Base-by-base conservation (phyloP, 2,888 invertebrate genomes). In the Zaprionus obscuricornis region DNA sequence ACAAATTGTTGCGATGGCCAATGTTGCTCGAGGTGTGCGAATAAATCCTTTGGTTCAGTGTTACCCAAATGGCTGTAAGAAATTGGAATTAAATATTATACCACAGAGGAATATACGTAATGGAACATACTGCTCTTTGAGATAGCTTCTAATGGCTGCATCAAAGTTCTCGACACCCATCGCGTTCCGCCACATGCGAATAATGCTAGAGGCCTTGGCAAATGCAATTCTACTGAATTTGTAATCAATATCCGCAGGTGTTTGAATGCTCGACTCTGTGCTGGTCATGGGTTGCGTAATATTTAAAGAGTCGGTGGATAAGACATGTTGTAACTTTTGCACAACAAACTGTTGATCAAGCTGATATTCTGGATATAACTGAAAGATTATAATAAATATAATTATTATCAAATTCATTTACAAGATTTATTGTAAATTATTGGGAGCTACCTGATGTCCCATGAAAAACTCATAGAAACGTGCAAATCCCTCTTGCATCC, bases 271-370 rank as follows among this genome's bases (percentile, higher is more conserved):
- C 1, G 87, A 85, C 39, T 92, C 91, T 0, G 47, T 47, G 14
- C 58, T 76, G 2, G 92, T 92, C 66, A 95, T 88, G 0, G 95
- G 91, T 18, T 93, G 92, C 0, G 92, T 91, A 3, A 89, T 88
- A 27, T 89, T 86, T 0, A 90, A 79, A 8, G 93, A 92, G 79
- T 95, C 95, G 6, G 79, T 83, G 0, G 90, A 90, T 8, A 95
- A 89, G 7, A 93, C 92, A 0, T 90, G 88, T 65, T 96, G 95
- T 0, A 95, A 76, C 83, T 94, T 93, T 33, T 94, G 93, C 0
- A 92, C 90, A 0, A 95, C 92, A 78, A 95, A 95, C 72, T 95
- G 94, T 6, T 93, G 92, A 40, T 92, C 92, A 42, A 95, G 87
- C 36, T 93, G 93, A 93, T 94, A 94, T 2, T 92, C 89, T 0